Evolutionary conservation across 2,888 invertebrate species (phyloP).

Genomic region (Morpho deidamia): DNA sequence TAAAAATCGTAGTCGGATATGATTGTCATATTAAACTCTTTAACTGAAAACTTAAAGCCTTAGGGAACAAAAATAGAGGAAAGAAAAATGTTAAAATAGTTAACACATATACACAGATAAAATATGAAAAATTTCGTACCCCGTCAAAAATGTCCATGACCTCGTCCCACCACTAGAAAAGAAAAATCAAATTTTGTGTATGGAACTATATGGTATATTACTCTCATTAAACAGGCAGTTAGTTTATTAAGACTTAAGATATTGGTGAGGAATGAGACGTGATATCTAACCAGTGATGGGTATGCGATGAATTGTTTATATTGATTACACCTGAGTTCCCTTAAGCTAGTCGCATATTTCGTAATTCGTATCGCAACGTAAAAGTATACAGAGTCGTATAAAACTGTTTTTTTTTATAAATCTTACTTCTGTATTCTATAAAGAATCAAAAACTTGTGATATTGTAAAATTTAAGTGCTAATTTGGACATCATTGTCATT

Average conservation of each 20-base stretch:
- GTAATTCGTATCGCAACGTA: background rate
- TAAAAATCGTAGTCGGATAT: conserved; percentile 1
- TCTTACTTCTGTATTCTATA: no score
- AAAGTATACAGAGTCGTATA: background rate
- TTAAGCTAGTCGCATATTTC: background rate
- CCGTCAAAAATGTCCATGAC: conserved; percentile 97
- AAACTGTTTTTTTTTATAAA: no score
- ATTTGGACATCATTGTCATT: no score
- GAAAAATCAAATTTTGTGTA: conserved; percentile 65
- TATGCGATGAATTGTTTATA: conserved; percentile 1
- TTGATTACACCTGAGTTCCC: conserved; percentile 6
- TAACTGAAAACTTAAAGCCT: conserved; percentile 17
- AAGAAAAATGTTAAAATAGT: conserved; percentile 23
- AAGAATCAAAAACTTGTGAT: no score
- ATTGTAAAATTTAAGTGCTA: no score
- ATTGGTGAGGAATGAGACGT: background rate
- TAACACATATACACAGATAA: conserved; percentile 55
- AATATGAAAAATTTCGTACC: conserved; percentile 84
- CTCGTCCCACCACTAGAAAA: conserved; percentile 97
- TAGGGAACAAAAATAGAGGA: conserved; percentile 10
- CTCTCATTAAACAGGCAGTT: conserved; percentile 26
- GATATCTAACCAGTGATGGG: conserved; percentile 11
- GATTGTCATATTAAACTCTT: background rate
- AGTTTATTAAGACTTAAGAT: conserved; percentile 13
- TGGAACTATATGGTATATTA: conserved; percentile 31